Evolutionary conservation across 2,797 vertebrate species (phyloP).

Genomic region (Poecilia wingei): DNA sequence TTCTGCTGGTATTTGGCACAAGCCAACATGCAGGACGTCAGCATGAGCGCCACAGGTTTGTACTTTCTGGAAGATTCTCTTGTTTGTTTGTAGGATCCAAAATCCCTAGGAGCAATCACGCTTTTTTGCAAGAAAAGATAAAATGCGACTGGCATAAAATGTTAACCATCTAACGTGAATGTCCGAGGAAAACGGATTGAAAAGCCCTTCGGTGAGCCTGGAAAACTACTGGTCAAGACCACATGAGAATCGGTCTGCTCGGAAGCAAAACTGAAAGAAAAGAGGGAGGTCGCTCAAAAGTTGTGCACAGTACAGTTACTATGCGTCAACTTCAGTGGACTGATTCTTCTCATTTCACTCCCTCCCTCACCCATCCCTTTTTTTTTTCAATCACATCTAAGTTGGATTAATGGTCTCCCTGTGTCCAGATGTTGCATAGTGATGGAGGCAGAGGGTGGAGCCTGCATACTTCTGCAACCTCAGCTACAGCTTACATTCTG

Average conservation of each 20-base stretch:
- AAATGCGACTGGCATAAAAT: constrained; percentile 9
- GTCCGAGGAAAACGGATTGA: not conserved
- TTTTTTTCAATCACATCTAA: constrained; percentile 60
- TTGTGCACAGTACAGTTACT: constrained; percentile 7
- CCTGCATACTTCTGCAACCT: constrained; percentile 55
- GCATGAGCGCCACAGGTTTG: not conserved
- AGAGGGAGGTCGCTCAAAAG: not conserved
- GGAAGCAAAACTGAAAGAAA: not conserved
- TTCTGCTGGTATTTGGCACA: not conserved
- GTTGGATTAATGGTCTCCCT: constrained; percentile 77
- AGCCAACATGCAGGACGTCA: not conserved
- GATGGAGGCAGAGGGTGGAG: constrained; percentile 68
- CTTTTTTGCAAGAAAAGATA: not conserved
- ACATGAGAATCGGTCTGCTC: not conserved
- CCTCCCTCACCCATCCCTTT: constrained; percentile 35
- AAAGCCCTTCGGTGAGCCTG: not conserved
- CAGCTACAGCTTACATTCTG: constrained; percentile 44
- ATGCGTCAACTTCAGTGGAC: constrained; percentile 32
- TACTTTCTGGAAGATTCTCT: not conserved
- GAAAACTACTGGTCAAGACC: constrained; percentile 5
- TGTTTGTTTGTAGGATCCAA: not conserved
- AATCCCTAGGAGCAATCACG: not conserved
- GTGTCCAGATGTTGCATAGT: constrained; percentile 80
- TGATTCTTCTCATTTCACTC: constrained; percentile 41
- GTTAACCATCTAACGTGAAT: not conserved